phyloP scores from a whole-genome alignment of 2,888 invertebrate species.

The Eilema sororculum region DNA sequence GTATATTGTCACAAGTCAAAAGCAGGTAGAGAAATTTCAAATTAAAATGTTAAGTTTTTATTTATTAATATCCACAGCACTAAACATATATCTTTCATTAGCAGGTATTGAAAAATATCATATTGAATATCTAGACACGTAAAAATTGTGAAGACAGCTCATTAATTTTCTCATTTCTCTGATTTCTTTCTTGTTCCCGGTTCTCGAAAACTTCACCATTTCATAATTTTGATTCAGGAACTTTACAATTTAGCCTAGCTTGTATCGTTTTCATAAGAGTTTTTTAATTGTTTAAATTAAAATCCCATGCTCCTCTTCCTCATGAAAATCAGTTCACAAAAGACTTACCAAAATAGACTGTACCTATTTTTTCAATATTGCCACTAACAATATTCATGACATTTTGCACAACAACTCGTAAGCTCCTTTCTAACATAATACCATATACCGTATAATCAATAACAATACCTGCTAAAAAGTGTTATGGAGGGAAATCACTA shows the following conservation, averaged over 20 bases:
- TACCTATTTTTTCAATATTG: not conserved
- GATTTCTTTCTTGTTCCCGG: not conserved
- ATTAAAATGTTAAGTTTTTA: too few species aligned
- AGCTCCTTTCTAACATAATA: conserved; percentile 6
- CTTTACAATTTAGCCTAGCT: not conserved
- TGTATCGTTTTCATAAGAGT: too few species aligned
- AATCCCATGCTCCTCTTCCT: too few species aligned
- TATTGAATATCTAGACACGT: not conserved
- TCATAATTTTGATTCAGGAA: not conserved
- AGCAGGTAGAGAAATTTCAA: not conserved
- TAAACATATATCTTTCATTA: too few species aligned
- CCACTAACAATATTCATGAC: not conserved
- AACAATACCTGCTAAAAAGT: conserved; percentile 33
- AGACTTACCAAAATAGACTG: too few species aligned
- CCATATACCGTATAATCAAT: conserved; percentile 15
- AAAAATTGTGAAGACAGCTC: not conserved
- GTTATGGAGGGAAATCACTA: conserved; percentile 2
- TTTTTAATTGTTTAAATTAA: not conserved
- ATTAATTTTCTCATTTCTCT: not conserved
- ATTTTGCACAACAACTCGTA: conserved; percentile 2
- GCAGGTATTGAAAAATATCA: too few species aligned
- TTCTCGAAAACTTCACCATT: not conserved
- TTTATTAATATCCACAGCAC: too few species aligned
- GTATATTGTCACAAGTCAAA: too few species aligned
- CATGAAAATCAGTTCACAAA: not conserved